A percentile compares a stretch with the other conserved stretches of the same genome.
These are phyloP conservation scores for Cantharis flavilabris DNA, from an alignment of 2,888 invertebrate genomes.

Conservation along the genomic window DNA sequence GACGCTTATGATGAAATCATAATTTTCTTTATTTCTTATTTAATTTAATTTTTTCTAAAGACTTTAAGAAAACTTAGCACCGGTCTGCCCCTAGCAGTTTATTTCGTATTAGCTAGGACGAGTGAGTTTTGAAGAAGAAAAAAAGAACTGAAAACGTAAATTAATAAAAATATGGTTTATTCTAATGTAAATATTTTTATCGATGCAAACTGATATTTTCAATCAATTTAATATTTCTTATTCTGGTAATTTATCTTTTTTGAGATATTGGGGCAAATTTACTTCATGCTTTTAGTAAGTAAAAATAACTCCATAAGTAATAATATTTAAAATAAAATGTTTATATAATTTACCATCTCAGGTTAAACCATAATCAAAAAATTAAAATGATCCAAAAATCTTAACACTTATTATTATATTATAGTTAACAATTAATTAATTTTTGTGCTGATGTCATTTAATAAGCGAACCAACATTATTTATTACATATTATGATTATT, in stretches of 20 bases:
- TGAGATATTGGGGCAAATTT: background rate
- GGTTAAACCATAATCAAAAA: background rate
- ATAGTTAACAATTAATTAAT: background rate
- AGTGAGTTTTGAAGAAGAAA: background rate
- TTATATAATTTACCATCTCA: background rate
- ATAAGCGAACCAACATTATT: background rate
- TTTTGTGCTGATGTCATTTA: constrained; percentile 3
- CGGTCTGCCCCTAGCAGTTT: background rate
- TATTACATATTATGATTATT: background rate
- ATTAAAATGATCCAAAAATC: background rate
- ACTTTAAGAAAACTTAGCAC: background rate
- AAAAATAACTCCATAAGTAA: background rate
- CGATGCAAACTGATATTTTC: background rate
- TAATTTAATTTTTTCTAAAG: no score
- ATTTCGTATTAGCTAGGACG: background rate
- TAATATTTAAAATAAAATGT: background rate
- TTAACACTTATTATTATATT: background rate
- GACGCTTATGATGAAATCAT: background rate
- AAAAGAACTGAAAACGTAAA: background rate
- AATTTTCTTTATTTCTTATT: no score
- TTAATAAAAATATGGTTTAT: background rate
- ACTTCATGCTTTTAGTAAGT: background rate
- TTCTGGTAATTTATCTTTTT: background rate
- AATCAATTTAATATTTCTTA: background rate
- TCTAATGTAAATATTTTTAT: background rate